phyloP scores from a whole-genome alignment of 2,888 invertebrate species.

The Chironomus riparius region DNA sequence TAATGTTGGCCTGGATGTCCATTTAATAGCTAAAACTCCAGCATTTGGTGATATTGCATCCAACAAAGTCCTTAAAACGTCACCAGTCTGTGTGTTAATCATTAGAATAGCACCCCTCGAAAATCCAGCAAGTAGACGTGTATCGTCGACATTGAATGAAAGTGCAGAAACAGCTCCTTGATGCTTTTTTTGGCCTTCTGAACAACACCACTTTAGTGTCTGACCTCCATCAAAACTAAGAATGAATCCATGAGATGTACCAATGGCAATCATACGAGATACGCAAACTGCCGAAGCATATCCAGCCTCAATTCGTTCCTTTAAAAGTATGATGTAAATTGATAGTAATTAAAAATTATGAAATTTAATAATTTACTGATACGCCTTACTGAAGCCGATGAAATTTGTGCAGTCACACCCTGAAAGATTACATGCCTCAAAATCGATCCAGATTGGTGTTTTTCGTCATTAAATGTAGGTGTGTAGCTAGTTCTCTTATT shows the following conservation, averaged over 20 bases:
- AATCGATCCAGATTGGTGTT: constrained; percentile 50
- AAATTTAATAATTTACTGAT: constrained; percentile 25
- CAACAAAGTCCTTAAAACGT: constrained; percentile 60
- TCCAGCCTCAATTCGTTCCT: constrained; percentile 86
- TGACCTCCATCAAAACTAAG: constrained; percentile 80
- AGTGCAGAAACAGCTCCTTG: constrained; percentile 75
- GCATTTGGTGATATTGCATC: constrained; percentile 78
- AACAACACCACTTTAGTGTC: constrained; percentile 80
- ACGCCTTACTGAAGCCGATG: constrained; percentile 67
- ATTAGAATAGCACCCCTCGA: constrained; percentile 80
- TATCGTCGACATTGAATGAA: constrained; percentile 79
- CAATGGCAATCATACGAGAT: constrained; percentile 74
- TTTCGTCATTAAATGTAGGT: constrained; percentile 38
- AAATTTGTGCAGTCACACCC: constrained; percentile 79
- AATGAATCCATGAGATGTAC: constrained; percentile 88
- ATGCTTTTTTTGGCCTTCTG: constrained; percentile 43
- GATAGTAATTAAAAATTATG: too few species aligned
- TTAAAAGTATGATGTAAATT: constrained; percentile 32
- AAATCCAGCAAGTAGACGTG: constrained; percentile 68
- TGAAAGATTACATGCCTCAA: constrained; percentile 72
- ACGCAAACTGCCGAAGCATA: constrained; percentile 77
- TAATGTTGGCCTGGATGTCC: constrained; percentile 60
- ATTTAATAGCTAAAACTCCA: constrained; percentile 62
- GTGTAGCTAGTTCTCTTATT: constrained; percentile 34
- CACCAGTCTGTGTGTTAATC: constrained; percentile 76